A percentile compares a stretch with the other conserved stretches of the same genome.
phyloP scores from a whole-genome alignment of 64 coral and sea anemone species.

The Pachyseris speciosa region DNA sequence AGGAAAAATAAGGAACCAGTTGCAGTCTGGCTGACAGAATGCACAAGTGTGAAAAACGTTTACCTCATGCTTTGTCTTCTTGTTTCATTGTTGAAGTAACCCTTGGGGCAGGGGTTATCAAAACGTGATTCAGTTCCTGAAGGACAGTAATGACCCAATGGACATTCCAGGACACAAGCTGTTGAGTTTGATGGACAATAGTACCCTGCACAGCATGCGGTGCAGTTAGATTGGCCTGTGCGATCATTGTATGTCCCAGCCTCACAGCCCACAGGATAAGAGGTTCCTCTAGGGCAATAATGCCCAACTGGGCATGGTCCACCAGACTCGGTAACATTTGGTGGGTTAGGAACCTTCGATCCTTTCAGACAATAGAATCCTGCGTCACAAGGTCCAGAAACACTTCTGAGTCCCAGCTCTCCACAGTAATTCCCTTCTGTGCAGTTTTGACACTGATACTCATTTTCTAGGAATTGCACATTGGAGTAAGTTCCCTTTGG shows the following conservation, averaged over 20 bases:
- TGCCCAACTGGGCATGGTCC: slow-evolving; percentile 93
- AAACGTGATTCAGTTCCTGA: slow-evolving; percentile 59
- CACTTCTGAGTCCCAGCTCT: slow-evolving; percentile 74
- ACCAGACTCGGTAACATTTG: slow-evolving; percentile 70
- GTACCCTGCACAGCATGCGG: slow-evolving; percentile 81
- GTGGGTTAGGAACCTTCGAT: slow-evolving; percentile 86
- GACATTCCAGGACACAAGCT: slow-evolving; percentile 77
- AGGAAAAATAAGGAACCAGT: too few species aligned
- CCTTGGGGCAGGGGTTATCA: slow-evolving; percentile 83
- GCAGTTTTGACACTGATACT: slow-evolving; percentile 80
- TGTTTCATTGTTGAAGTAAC: slow-evolving; percentile 86
- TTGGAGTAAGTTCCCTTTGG: slow-evolving; percentile 95
- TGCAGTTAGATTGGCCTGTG: slow-evolving; percentile 87
- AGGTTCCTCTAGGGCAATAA: slow-evolving; percentile 84
- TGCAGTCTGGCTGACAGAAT: too few species aligned
- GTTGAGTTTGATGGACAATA: slow-evolving; percentile 90
- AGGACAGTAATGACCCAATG: slow-evolving; percentile 80
- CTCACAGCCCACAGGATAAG: slow-evolving; percentile 76
- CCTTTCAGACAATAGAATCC: slow-evolving; percentile 94
- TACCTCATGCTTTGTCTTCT: slow-evolving; percentile 73
- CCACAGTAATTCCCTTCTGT: slow-evolving; percentile 93
- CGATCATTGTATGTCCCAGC: slow-evolving; percentile 93
- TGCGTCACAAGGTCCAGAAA: slow-evolving; percentile 87
- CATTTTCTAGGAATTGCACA: slow-evolving; percentile 64
- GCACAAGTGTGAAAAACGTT: neutral